These are phyloP conservation scores for Pipistrellus pipistrellus DNA, from an alignment of 2,797 vertebrate genomes.

Conservation along the genomic window DNA sequence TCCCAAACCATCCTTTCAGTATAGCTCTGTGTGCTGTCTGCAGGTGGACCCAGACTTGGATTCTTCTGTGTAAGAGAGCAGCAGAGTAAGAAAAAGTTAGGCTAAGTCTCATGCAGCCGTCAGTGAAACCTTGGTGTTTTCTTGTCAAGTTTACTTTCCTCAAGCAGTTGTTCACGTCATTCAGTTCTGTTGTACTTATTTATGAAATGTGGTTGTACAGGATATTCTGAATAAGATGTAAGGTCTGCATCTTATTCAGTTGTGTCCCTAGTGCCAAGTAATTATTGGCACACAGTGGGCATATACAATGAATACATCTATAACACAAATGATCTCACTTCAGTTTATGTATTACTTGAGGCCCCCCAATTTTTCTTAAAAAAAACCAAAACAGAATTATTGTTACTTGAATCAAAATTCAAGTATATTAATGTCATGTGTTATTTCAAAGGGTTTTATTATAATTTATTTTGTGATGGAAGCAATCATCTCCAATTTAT, in stretches of 20 bases:
- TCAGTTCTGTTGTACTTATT: background rate
- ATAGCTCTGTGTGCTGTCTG: background rate
- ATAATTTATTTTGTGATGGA: background rate
- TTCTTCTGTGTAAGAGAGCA: background rate
- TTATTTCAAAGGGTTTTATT: conserved; percentile 27
- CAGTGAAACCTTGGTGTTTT: background rate
- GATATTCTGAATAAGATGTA: background rate
- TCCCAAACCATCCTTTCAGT: background rate
- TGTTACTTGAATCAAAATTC: conserved; percentile 26
- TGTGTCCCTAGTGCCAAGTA: background rate
- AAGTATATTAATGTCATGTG: background rate
- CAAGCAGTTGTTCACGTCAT: background rate
- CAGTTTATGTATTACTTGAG: background rate
- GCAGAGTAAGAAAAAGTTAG: background rate
- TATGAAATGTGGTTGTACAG: background rate
- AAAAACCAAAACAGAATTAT: background rate
- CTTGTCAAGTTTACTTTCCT: background rate
- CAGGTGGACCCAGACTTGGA: background rate
- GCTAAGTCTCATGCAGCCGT: background rate
- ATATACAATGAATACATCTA: background rate
- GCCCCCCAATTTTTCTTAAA: conserved; percentile 3
- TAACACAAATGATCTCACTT: conserved; percentile 34
- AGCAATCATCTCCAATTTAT: background rate
- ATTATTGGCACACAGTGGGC: background rate
- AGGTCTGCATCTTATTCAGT: background rate